These are phyloP conservation scores for Pristis pectinata DNA, from an alignment of 2,797 vertebrate species.

Conservation along the genomic window DNA sequence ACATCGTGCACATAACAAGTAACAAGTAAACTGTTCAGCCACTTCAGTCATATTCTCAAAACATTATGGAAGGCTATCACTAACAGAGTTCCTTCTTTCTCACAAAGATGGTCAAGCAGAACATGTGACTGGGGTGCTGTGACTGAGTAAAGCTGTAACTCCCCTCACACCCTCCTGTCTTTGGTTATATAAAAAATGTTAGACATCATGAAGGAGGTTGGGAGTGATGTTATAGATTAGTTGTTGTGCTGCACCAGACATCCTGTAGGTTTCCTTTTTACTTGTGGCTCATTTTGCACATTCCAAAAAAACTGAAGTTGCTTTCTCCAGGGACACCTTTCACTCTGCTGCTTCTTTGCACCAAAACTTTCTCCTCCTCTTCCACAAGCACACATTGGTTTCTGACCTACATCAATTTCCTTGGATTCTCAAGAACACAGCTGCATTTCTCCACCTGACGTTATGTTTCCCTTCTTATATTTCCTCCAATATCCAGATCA, in stretches of 20 bases:
- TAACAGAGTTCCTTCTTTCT: not conserved
- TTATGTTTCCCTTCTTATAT: not conserved
- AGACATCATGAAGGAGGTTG: no score
- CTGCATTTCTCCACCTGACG: not conserved
- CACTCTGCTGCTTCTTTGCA: not conserved
- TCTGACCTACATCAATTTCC: not conserved
- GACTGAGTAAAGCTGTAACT: not conserved
- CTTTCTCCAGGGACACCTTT: not conserved
- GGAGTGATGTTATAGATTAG: no score
- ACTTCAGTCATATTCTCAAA: not conserved
- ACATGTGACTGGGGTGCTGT: no score
- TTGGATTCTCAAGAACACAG: not conserved
- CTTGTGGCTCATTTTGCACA: not conserved
- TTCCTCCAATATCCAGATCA: not conserved
- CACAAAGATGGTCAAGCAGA: not conserved
- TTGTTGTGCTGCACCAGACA: not conserved
- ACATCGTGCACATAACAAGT: not conserved
- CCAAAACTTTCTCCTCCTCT: not conserved
- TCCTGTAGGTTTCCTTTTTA: not conserved
- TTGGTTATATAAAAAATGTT: not conserved
- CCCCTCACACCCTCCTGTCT: not conserved
- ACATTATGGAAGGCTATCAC: not conserved
- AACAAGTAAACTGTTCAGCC: not conserved
- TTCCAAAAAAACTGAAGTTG: not conserved
- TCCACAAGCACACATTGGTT: not conserved